Percentiles rank a stretch among this genome's conserved stretches.
phyloP scores from a whole-genome alignment of 2,113 vertebrate species.

The Nothoprocta pentlandii region DNA sequence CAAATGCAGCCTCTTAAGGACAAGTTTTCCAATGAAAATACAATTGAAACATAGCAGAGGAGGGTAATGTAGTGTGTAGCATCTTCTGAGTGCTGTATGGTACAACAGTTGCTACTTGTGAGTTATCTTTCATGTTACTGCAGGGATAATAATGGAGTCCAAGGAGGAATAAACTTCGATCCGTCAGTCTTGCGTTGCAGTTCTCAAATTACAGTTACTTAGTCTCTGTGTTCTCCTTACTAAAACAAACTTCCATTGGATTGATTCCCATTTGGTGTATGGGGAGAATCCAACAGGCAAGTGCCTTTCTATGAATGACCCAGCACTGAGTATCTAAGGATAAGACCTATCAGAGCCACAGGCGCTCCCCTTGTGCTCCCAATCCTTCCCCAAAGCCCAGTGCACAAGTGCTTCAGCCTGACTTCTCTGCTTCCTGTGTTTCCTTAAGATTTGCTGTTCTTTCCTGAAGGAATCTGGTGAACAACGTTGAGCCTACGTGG shows the following conservation, averaged over 20 bases:
- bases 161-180: background rate
- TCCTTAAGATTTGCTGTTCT: conserved; percentile 3
- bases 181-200: background rate
- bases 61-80: background rate
- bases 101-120: background rate
- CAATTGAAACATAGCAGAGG: background rate
- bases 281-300: background rate
- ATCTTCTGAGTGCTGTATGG: background rate
- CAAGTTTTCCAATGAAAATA: background rate
- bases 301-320: background rate
- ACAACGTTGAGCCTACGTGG: background rate
- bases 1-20: background rate
- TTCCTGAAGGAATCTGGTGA: background rate
- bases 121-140: background rate
- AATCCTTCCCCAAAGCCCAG: background rate
- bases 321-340: background rate
- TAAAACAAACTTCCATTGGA: background rate
- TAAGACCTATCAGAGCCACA: background rate
- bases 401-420: background rate
- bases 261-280: background rate
- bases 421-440: background rate
- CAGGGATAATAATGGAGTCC: background rate
- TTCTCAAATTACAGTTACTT: background rate
- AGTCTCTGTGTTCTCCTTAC: background rate
- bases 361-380: background rate